Evolutionary conservation across 2,113 vertebrate species (phyloP).

Genomic region (Lampris megalopsis): DNA sequence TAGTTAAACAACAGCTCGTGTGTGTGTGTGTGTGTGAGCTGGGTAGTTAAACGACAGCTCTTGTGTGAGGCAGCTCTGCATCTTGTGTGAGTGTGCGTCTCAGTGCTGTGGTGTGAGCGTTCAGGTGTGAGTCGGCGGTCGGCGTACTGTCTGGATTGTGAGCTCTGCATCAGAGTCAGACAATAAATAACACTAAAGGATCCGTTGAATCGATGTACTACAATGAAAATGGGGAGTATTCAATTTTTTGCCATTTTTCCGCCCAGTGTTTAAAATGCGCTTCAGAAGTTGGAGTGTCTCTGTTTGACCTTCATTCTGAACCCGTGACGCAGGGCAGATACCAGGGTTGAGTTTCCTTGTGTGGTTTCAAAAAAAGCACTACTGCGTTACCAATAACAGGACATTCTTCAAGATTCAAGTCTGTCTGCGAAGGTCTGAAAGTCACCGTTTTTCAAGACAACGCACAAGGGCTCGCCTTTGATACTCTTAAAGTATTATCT

Average conservation of each 20-base stretch:
- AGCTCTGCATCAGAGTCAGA: conserved; percentile 18
- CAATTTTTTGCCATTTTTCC: conserved; percentile 4
- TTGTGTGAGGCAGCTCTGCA: conserved; percentile 19
- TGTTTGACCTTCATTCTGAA: conserved; percentile 9
- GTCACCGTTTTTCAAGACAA: too few relatives aligned
- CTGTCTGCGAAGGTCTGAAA: conserved; percentile 11
- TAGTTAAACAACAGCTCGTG: conserved; percentile 57
- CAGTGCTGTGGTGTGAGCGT: conserved; percentile 27
- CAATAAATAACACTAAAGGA: too few relatives aligned
- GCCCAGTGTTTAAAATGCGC: conserved; percentile 18
- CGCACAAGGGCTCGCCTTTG: too few relatives aligned
- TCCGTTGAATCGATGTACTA: too few relatives aligned
- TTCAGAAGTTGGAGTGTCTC: conserved; percentile 25
- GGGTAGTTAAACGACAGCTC: conserved; percentile 60
- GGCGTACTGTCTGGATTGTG: conserved; percentile 47
- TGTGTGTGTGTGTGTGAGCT: conserved; percentile 52
- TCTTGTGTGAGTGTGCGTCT: conserved; percentile 41
- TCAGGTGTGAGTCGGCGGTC: conserved; percentile 54
- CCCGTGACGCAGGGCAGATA: neutral
- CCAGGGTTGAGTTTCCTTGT: too few relatives aligned
- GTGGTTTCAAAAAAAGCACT: neutral
- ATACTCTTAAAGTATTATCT: too few relatives aligned
- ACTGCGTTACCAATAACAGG: too few relatives aligned
- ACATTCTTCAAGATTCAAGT: neutral
- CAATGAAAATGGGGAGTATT: neutral